Evolutionary conservation across 2,113 vertebrate genomes (phyloP), one percentile per base, ranked within the genome.

Genomic region (Thinocorus orbignyianus): DNA sequence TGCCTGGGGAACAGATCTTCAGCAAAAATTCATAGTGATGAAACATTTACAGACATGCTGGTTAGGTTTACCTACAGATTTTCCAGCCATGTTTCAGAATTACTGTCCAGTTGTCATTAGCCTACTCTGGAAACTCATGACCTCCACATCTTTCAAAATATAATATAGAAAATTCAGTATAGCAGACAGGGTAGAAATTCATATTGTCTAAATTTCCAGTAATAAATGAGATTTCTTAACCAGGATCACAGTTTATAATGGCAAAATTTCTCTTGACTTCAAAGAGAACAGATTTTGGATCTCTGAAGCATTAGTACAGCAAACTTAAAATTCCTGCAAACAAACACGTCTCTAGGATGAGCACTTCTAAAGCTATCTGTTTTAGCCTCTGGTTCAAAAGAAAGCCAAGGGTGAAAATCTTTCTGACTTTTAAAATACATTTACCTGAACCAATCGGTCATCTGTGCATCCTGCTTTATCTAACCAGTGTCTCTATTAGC

Each of bases 21-120:
- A 60, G 86, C 61, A 91, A 96, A 93, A 85, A 92, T 72, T 93
- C 66, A 57, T 4, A 80, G 81, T 28, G 82, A 88, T 96, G 83
- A 96, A 93, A 93, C 52, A 90, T 74, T 92, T 69, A 81, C 71
- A 84, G 82, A 69, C 42, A 41, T 64, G 37, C 33, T 70, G 51
- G 42, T 79, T 61, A 31, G 72, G 86, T 91, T 96, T 93, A 91
- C 86, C 69, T 65, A 65, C 73, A 74, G 48, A 42, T 81, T 96
- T 95, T 81, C 80, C n/a, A 78, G 33, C 48, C 31, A 2, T 57
- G 35, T 52, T 78, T 81, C 80, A 76, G 57, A 86, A 52, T 19
- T 35, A 71, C n/a, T 54, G 57, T 25, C 71, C 57, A 88, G n/a
- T 37, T 85, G 73, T 86, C 88, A 86, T 90, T 64, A 96, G 35